phyloP scores from a whole-genome alignment of 2,113 vertebrate species.

The Isurus oxyrinchus region DNA sequence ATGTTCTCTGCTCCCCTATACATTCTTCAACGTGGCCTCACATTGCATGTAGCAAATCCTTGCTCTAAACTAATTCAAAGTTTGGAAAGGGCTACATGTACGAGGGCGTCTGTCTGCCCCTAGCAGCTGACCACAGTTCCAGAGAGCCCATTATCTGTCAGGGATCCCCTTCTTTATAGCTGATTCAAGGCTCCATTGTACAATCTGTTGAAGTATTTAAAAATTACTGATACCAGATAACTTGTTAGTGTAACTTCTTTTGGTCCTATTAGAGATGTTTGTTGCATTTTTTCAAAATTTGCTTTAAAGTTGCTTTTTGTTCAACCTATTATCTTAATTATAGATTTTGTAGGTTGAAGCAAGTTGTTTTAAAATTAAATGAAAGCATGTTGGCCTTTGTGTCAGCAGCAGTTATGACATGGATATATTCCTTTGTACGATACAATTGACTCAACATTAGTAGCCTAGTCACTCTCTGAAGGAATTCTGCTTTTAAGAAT shows the following conservation, averaged over 20 bases:
- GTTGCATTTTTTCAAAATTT: not conserved
- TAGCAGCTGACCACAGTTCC: not conserved
- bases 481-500: not conserved
- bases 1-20: too few species aligned
- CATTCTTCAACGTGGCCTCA: not conserved
- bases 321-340: not conserved
- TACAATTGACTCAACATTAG: not conserved
- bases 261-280: not conserved
- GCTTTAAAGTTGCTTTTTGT: not conserved
- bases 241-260: not conserved
- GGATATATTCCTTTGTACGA: not conserved
- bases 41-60: not conserved
- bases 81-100: not conserved
- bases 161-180: not conserved
- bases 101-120: not conserved
- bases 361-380: not conserved
- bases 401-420: not conserved
- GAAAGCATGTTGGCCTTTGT: not conserved
- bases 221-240: not conserved
- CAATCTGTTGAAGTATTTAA: not conserved
- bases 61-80: not conserved
- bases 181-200: not conserved
- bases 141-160: not conserved
- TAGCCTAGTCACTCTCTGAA: not conserved
- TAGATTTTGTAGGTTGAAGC: not conserved